Evolutionary conservation across 2,888 invertebrate species (phyloP).

Genomic region (Abrostola triplasia): DNA sequence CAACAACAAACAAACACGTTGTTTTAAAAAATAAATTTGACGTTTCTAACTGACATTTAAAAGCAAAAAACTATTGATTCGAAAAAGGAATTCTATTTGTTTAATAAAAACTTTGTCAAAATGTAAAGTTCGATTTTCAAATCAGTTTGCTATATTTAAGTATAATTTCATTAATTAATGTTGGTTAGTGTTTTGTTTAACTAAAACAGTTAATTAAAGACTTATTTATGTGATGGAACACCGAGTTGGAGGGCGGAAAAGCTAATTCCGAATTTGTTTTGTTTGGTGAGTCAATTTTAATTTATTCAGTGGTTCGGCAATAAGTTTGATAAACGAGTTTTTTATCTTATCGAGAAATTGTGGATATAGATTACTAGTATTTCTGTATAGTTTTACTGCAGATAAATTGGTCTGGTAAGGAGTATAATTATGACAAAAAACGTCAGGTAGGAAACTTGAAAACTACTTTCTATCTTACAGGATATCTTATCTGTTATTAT

Average conservation of each 20-base stretch:
- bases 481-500: too few relatives aligned
- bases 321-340: constrained; percentile 10
- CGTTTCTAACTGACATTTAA: constrained; percentile 15
- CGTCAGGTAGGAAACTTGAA: too few relatives aligned
- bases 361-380: background rate
- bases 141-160: constrained; percentile 16
- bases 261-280: constrained; percentile 44
- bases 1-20: constrained; percentile 39
- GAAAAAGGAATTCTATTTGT: constrained; percentile 7
- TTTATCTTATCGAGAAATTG: constrained; percentile 31
- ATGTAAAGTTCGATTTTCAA: constrained; percentile 25
- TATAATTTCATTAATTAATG: constrained; percentile 15
- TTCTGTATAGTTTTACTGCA: background rate
- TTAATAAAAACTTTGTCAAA: constrained; percentile 24
- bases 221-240: constrained; percentile 47
- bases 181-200: constrained; percentile 18
- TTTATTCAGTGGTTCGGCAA: constrained; percentile 13
- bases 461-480: too few relatives aligned
- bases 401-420: background rate
- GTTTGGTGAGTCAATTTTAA: constrained; percentile 55
- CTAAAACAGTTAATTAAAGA: constrained; percentile 16
- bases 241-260: constrained; percentile 40
- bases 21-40: constrained; percentile 4
- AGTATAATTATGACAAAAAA: too few relatives aligned
- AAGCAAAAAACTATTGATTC: constrained; percentile 11